Conservation (phyloP, 2,113 vertebrate genomes). For the Poicephalus gulielmi region DNA sequence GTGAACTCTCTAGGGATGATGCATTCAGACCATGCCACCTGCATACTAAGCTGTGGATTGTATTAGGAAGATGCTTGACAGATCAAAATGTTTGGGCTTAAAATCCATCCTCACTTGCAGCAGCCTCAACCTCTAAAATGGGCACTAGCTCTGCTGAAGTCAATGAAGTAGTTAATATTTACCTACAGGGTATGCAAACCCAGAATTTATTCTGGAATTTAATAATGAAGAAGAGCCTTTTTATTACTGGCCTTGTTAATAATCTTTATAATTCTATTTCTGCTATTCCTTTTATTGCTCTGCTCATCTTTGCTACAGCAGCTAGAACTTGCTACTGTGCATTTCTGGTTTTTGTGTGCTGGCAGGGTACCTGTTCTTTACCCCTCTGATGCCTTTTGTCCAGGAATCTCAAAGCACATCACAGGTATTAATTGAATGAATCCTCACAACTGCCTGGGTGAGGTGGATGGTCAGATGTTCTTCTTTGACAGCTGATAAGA, state of each 20-base stretch:
- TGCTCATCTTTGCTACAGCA: neutral
- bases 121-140: neutral
- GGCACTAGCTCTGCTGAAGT: neutral
- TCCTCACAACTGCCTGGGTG: neutral
- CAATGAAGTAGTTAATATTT: neutral
- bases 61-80: neutral
- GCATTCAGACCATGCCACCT: neutral
- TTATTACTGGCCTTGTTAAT: neutral
- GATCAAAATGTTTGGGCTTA: neutral
- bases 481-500: constrained; percentile 2
- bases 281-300: constrained; percentile 21
- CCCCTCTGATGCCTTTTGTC: constrained; percentile 17
- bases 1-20: neutral
- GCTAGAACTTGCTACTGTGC: constrained; percentile 1
- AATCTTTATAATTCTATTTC: neutral
- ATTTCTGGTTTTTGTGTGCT: constrained; percentile 19
- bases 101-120: neutral
- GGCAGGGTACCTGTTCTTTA: constrained; percentile 12
- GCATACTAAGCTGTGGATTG: neutral
- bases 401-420: constrained; percentile 30
- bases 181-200: neutral
- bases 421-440: constrained; percentile 25
- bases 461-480: constrained; percentile 1
- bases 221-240: neutral
- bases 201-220: neutral